These are phyloP conservation scores for Heterodera carotae DNA, from an alignment of 1,140 invertebrate genomes.

Conservation along the genomic window DNA sequence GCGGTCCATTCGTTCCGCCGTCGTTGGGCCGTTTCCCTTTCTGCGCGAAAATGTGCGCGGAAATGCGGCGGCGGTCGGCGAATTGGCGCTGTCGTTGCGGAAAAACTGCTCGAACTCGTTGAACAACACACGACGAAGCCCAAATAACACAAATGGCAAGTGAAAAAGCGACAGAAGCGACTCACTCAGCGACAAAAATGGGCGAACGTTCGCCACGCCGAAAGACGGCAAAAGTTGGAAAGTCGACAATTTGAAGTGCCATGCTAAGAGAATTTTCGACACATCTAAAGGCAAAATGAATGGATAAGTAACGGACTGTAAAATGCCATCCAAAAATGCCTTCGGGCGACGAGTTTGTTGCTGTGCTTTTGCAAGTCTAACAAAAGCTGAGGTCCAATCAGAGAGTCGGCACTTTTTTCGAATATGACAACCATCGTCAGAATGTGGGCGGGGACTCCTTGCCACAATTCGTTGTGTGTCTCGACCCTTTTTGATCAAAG, in stretches of 20 bases:
- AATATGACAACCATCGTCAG: slow-evolving; percentile 56
- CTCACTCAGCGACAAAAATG: slow-evolving; percentile 55
- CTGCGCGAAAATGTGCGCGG: slow-evolving; percentile 29
- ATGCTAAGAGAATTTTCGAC: slow-evolving; percentile 49
- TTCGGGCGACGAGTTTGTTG: slow-evolving; percentile 50
- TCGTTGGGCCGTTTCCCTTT: slow-evolving; percentile 20
- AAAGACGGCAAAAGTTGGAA: slow-evolving; percentile 62
- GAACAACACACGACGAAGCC: slow-evolving; percentile 45
- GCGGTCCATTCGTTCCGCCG: slow-evolving; percentile 25
- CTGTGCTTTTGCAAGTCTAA: slow-evolving; percentile 51
- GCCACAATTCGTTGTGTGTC: slow-evolving; percentile 59
- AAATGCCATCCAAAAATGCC: slow-evolving; percentile 39
- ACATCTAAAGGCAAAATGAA: not conserved
- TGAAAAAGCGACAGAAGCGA: slow-evolving; percentile 27
- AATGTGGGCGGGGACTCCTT: slow-evolving; percentile 49
- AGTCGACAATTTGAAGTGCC: slow-evolving; percentile 56
- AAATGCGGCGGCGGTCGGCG: slow-evolving; percentile 2
- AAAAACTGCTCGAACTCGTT: slow-evolving; percentile 47
- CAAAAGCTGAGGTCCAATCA: slow-evolving; percentile 51
- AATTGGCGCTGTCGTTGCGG: slow-evolving; percentile 23
- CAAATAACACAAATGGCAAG: slow-evolving; percentile 26
- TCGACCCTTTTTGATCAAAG: slow-evolving; percentile 48
- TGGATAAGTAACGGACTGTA: not conserved
- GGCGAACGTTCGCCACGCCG: slow-evolving; percentile 57
- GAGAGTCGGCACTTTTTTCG: slow-evolving; percentile 45